Conservation (phyloP, 2,888 invertebrate species). For the Eurytoma adleriae region DNA sequence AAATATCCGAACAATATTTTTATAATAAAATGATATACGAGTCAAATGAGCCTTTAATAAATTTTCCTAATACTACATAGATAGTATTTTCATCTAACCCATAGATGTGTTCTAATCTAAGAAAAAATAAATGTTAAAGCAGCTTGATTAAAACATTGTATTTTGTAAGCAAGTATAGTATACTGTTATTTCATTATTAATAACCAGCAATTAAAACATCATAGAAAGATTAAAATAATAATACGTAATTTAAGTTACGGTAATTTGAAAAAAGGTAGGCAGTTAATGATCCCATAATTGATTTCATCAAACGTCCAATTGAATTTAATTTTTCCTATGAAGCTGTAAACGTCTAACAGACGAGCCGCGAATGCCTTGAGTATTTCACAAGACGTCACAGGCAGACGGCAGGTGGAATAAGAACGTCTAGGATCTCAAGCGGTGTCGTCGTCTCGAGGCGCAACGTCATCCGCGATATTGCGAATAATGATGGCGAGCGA, state of each 20-base stretch:
- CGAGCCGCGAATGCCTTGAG: no score
- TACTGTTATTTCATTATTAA: background rate
- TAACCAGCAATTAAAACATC: slow-evolving; percentile 7
- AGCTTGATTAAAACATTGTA: background rate
- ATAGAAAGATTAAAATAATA: background rate
- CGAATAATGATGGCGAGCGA: slow-evolving; percentile 2
- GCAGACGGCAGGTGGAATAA: background rate
- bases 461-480: background rate
- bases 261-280: background rate
- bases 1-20: no score
- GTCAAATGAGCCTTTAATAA: no score
- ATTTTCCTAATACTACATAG: no score
- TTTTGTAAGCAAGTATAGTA: slow-evolving; percentile 5
- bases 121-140: no score
- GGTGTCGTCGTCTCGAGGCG: background rate
- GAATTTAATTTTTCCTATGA: no score
- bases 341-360: no score
- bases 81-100: no score
- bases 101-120: background rate
- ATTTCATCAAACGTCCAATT: no score
- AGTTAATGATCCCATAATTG: background rate
- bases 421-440: background rate
- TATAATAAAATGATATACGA: no score
- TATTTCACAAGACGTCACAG: background rate
- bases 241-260: slow-evolving; percentile 7